These are phyloP conservation scores for Galerucella pusilla DNA, from an alignment of 2,888 invertebrate species.

Conservation along the genomic window DNA sequence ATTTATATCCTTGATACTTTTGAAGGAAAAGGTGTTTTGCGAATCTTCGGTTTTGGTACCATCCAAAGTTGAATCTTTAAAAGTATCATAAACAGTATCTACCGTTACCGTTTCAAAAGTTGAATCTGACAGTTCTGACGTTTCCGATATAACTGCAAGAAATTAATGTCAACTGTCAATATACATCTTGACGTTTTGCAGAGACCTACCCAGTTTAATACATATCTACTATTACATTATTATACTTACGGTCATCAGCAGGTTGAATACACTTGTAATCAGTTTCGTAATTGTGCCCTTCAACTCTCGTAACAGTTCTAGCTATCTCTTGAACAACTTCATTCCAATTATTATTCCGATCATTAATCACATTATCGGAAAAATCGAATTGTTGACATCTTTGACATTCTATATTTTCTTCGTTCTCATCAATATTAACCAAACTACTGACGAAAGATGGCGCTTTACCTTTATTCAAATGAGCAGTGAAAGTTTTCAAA, in stretches of 20 bases:
- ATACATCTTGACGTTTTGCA: background rate
- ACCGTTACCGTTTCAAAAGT: background rate
- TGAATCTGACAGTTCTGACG: background rate
- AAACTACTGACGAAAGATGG: slow-evolving; percentile 23
- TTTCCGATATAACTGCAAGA: background rate
- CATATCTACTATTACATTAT: too few relatives aligned
- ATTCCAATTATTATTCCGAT: slow-evolving; percentile 35
- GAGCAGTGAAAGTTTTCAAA: slow-evolving; percentile 9
- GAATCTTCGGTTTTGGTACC: background rate
- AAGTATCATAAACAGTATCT: background rate
- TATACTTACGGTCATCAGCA: background rate
- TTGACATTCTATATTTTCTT: slow-evolving; percentile 19
- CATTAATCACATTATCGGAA: slow-evolving; percentile 21
- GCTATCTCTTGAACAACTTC: slow-evolving; percentile 44
- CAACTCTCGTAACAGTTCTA: slow-evolving; percentile 47
- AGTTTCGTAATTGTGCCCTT: slow-evolving; percentile 48
- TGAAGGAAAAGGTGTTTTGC: background rate
- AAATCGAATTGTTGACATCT: slow-evolving; percentile 26
- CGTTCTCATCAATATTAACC: slow-evolving; percentile 29
- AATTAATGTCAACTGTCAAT: background rate
- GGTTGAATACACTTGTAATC: background rate
- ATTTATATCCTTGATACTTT: background rate
- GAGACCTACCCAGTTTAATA: too few relatives aligned
- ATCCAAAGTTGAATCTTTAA: background rate
- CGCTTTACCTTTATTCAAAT: background rate